Conservation (phyloP, 2,888 invertebrate species). For the Drosophila incognita region DNA sequence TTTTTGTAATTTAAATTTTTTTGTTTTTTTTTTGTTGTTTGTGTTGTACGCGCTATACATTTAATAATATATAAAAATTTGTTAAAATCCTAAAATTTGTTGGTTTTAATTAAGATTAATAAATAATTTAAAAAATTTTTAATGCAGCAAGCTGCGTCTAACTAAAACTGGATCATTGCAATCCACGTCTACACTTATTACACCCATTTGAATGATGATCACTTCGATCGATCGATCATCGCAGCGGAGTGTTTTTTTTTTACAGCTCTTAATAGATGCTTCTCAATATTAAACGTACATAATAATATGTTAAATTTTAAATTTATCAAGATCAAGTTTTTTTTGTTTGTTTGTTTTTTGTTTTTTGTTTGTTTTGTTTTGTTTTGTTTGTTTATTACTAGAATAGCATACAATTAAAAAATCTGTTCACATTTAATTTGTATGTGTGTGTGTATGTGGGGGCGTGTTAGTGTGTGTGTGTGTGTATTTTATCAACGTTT, state of each 20-base stretch:
- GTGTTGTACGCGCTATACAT: slow-evolving; percentile 75
- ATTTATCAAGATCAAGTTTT: slow-evolving; percentile 75
- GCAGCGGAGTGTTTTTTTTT: slow-evolving; percentile 2
- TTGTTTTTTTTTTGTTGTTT: slow-evolving; percentile 50
- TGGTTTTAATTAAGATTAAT: slow-evolving; percentile 80
- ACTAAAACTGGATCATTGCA: slow-evolving; percentile 74
- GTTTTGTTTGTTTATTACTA: slow-evolving; percentile 66
- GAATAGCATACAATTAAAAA: slow-evolving; percentile 70
- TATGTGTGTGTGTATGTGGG: slow-evolving; percentile 21
- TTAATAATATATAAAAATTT: slow-evolving; percentile 79
- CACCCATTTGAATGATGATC: slow-evolving; percentile 14
- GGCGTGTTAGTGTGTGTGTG: slow-evolving; percentile 37
- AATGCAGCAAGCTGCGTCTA: slow-evolving; percentile 79
- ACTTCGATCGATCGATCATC: slow-evolving; percentile 6
- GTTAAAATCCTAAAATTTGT: slow-evolving; percentile 81
- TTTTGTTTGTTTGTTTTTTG: slow-evolving; percentile 56
- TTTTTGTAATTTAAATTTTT: slow-evolving; percentile 24
- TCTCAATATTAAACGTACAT: slow-evolving; percentile 51
- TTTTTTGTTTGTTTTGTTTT: slow-evolving; percentile 30
- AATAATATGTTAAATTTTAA: slow-evolving; percentile 65
- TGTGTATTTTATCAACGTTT: slow-evolving; percentile 63
- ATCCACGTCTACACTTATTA: slow-evolving; percentile 17
- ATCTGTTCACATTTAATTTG: slow-evolving; percentile 71
- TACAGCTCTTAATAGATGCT: slow-evolving; percentile 25
- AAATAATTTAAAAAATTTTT: slow-evolving; percentile 78